Percentiles rank a stretch among this genome's conserved stretches.
Evolutionary conservation across 2,888 invertebrate genomes (phyloP).

Genomic region (Hypena proboscidalis): DNA sequence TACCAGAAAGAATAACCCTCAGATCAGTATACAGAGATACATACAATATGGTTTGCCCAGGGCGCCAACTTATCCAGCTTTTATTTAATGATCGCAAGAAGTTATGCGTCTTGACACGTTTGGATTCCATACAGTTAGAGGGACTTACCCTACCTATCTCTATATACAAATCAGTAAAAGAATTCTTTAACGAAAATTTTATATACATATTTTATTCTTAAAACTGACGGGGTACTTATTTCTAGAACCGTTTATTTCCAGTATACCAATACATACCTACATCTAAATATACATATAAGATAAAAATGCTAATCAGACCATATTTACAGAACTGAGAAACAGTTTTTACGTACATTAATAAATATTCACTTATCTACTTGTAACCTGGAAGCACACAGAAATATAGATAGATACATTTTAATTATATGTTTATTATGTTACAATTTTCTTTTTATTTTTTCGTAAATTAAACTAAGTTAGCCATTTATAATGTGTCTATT

Average conservation of each 20-base stretch:
- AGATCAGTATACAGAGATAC: no score
- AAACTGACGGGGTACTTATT: conserved; percentile 30
- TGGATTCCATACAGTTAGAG: no score
- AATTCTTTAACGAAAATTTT: background rate
- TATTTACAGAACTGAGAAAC: conserved; percentile 72
- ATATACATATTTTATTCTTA: background rate
- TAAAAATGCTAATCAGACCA: conserved; percentile 75
- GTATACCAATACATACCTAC: conserved; percentile 41
- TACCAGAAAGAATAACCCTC: no score
- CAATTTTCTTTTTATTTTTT: conserved; percentile 19
- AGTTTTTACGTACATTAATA: conserved; percentile 42
- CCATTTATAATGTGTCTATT: conserved; percentile 9
- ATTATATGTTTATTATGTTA: conserved; percentile 33
- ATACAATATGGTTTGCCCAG: no score
- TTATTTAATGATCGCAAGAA: no score
- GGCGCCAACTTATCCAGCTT: no score
- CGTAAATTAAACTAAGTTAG: conserved; percentile 5
- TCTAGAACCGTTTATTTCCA: conserved; percentile 32
- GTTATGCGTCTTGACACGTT: no score
- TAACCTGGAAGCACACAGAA: conserved; percentile 84
- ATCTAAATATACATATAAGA: conserved; percentile 60
- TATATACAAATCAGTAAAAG: no score
- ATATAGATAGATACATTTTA: conserved; percentile 58
- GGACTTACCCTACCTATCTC: no score
- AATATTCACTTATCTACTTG: conserved; percentile 59